Evolutionary conservation across 2,888 invertebrate genomes (phyloP), one percentile per base, ranked within the genome.

Genomic region (Andricus curvator): DNA sequence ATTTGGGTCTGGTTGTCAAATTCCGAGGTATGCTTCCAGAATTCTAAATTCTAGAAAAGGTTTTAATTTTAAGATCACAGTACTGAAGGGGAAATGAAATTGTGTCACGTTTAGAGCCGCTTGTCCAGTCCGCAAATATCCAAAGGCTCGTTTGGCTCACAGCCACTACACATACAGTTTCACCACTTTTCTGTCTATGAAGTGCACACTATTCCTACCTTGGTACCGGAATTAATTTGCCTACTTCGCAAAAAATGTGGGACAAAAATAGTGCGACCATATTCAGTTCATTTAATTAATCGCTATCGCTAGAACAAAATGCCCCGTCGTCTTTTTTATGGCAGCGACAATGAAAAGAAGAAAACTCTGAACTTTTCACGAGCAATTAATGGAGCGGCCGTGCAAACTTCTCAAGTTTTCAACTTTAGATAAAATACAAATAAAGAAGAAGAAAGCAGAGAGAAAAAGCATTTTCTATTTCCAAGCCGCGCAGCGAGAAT

Each of bases 101-200:
- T 86, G 86, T 87, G 88, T 86, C 88, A 85, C 84, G 86, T 84
- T 84, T 83, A 80, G 84, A 70, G 70, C 70, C 51, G 84, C 65
- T 85, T 85, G 88, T 88, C 86, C 88, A 88, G 86, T 85, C 87
- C 85, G 87, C 86, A 87, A 89, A 89, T 89, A 87, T 86, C 87
- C 83, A 83, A 84, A 84, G 85, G 84, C 84, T 84, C 84, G 81
- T 85, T 88, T 89, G 89, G 89, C 89, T 81, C 81, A 37, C 78
- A 83, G 88, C 88, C 88, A 89, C 84, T 81, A 78, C 81, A 80
- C 48, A 44, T 68, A 29, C 29, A 48, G 70, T 51, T 44, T 51
- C 48, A 70, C 41, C 44, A 68, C 25, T 6, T 44, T 25, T 68
- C 70, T 48, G 48, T 25, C 29, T 29, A 70, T 70, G 29, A 20